phyloP scores from a whole-genome alignment of 2,113 vertebrate genomes.

The Platichthys flesus region DNA sequence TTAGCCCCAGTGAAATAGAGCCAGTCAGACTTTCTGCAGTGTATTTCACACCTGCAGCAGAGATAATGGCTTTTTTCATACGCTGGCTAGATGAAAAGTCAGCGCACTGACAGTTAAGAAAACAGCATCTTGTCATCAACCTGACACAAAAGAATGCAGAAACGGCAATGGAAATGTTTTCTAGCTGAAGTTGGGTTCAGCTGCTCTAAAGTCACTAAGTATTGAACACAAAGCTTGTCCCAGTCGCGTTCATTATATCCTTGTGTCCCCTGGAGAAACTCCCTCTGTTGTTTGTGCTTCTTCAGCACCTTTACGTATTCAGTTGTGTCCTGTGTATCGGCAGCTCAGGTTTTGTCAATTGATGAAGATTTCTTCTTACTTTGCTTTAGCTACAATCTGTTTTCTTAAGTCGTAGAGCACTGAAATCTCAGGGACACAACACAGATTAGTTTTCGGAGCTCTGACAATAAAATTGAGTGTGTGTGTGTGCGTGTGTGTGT shows the following conservation, averaged over 20 bases:
- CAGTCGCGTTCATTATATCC: neutral
- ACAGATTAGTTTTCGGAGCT: too few species aligned
- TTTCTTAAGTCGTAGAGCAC: neutral
- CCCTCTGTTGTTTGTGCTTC: slow-evolving; percentile 1
- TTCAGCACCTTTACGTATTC: neutral
- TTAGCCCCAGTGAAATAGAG: slow-evolving; percentile 1
- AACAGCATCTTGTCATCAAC: neutral
- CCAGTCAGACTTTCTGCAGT: neutral
- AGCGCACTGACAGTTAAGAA: neutral
- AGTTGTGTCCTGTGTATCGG: neutral
- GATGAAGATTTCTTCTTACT: neutral
- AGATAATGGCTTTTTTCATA: slow-evolving; percentile 7
- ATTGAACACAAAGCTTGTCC: neutral
- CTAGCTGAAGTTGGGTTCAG: too few species aligned
- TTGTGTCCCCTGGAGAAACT: neutral
- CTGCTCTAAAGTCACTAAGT: neutral
- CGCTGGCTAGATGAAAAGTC: neutral
- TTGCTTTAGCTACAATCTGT: neutral
- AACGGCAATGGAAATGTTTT: neutral
- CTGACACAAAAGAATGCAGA: too few species aligned
- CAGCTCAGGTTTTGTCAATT: neutral
- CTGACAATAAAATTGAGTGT: neutral
- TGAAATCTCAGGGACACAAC: too few species aligned
- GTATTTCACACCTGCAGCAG: neutral
- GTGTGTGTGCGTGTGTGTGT: neutral